These are phyloP conservation scores for Tenrec ecaudatus DNA, from an alignment of 2,113 vertebrate genomes.

Conservation along the genomic window DNA sequence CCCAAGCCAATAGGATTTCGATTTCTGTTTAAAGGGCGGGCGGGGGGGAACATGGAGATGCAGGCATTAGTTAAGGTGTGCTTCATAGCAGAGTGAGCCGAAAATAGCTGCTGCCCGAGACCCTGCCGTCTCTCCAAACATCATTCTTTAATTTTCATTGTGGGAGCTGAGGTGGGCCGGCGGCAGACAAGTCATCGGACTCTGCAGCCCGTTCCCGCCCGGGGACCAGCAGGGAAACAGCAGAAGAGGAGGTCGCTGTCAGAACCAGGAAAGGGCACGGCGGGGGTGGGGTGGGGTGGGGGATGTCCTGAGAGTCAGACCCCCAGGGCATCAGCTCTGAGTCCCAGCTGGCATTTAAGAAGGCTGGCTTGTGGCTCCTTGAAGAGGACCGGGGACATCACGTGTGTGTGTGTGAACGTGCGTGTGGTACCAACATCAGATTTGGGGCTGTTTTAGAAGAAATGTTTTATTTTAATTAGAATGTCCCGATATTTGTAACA, in stretches of 20 bases:
- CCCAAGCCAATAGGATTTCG: background rate
- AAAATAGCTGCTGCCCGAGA: constrained; percentile 55
- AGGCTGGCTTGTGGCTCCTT: no score
- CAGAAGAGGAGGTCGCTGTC: no score
- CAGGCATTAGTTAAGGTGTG: background rate
- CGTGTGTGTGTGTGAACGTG: no score
- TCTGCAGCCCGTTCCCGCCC: background rate
- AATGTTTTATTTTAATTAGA: no score
- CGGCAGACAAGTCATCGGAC: constrained; percentile 65
- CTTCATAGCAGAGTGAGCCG: background rate
- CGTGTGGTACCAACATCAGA: background rate
- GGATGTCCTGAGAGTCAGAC: no score
- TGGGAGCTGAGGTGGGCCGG: background rate
- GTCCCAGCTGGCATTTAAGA: no score
- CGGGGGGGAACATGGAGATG: constrained; percentile 16
- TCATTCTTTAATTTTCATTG: constrained; percentile 72
- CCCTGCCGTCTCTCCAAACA: constrained; percentile 18
- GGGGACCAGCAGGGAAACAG: no score
- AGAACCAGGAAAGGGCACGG: no score
- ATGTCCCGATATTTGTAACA: no score
- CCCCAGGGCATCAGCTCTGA: no score
- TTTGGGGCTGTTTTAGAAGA: background rate
- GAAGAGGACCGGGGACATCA: no score
- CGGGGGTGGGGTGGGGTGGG: no score
- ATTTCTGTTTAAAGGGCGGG: constrained; percentile 36